Base-by-base conservation (phyloP, 2,797 vertebrate species). In the Hydrolagus colliei region DNA sequence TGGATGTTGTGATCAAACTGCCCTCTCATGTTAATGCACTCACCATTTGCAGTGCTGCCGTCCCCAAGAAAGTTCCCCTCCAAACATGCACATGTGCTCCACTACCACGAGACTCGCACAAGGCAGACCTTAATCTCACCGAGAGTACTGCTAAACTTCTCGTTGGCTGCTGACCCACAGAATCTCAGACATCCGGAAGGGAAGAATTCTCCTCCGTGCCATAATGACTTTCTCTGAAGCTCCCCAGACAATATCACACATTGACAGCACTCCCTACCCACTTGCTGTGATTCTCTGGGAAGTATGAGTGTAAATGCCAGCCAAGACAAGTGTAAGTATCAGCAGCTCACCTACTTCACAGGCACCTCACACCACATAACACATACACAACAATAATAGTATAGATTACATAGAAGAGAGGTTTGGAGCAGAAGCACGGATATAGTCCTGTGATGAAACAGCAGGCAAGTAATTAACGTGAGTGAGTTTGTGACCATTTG, bases 381-480 rank as follows among this genome's bases (percentile, higher is more conserved):
- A 2, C 41, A 52, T 52, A 52, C 41, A 52, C 6, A 52, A 52
- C 6, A 52, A 52, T 52, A 35, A 67, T 41, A 12, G 16, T 4
- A 41, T 12, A 52, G 41, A 41, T 93, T 91, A 93, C 88, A 91
- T 73, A 14, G 90, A 52, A 79, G 89, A 90, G 86, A 97, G 87
- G 86, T 93, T 92, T 1, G 96, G 96, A 61, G 96, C 96, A 0
- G 95, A 96, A 10, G 94, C 93, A 74, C 89, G 86, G 9, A 93
- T 87, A 71, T 87, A 88, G 72, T 92, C 91, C n/a, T 90, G 12
- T 18, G 72, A 12, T 18, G 90, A 92, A 0, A 22, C 73, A 0
- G 89, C 87, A 22, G 74, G 85, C 71, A 87, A 93, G 80, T 90
- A 92, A 77, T 93, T 91, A 22, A 92, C 89, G 72, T 93, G 92